Evolutionary conservation across 2,888 invertebrate genomes (phyloP), one percentile per base, ranked within the genome.

Genomic region (Carabus problematicus): DNA sequence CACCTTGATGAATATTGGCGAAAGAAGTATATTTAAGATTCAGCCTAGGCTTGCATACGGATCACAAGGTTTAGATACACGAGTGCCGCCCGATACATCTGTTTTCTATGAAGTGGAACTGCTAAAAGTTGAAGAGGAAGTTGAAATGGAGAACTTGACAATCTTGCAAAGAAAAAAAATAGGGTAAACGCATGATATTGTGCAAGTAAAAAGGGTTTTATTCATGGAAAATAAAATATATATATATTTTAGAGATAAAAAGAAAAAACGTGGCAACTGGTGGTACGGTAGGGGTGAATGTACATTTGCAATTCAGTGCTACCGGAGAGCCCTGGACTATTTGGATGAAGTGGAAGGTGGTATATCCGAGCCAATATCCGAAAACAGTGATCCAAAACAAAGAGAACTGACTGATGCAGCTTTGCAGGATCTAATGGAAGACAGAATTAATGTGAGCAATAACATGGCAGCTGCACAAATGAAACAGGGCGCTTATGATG

Each of bases 391-490:
- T 54, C 67, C 59, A 8, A 39, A 59, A 55, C 69, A 59, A 59
- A 40, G 43, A 14, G 16, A 43, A 59, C 18, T 82, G 3, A 83
- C 85, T 2, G 86, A 89, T 75, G 82, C 85, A 18, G 87, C 88
- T 69, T 79, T 91, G 54, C 88, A 90, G 76, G 81, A 85, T 43
- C 78, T 96, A 61, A 78, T 95, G 40, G 93, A 94, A 64, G 93
- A 94, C 77, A 84, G 94, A 72, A 83, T 95, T 62, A 89, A 93
- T 76, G 93, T 95, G 0, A 91, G 92, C 76, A 97, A 97, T 79
- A 97, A 97, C 79, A 88, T 97, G 85, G 95, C 96, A 11, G 94
- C 94, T 72, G 93, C 95, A 11, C 96, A 97, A 82, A 86, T 97
- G 73, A 95, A 94, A 84, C 90, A 93, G 45, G 90, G 92, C 66